Percentiles rank a stretch among this genome's conserved stretches.
Evolutionary conservation across 1,140 invertebrate genomes (phyloP).

Genomic region (Pollicipes pollicipes): DNA sequence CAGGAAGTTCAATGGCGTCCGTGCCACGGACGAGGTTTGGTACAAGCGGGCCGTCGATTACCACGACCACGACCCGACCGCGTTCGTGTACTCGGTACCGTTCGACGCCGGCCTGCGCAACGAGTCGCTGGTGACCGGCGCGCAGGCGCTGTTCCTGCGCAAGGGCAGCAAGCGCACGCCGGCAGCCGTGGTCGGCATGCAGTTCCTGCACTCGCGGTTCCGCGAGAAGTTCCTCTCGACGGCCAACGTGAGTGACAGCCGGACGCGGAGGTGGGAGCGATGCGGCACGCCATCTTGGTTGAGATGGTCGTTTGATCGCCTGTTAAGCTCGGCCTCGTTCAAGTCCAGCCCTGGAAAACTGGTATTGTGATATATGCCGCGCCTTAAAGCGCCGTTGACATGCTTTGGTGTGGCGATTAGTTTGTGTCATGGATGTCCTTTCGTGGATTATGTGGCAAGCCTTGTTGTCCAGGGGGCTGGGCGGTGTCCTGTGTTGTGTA

Average conservation of each 20-base stretch:
- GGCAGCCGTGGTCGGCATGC: slow-evolving; percentile 75
- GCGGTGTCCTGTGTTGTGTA: no score
- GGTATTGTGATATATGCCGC: no score
- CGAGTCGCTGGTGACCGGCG: slow-evolving; percentile 62
- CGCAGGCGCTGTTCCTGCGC: slow-evolving; percentile 71
- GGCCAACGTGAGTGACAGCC: not conserved
- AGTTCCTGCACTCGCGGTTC: slow-evolving; percentile 58
- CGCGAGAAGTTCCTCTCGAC: slow-evolving; percentile 48
- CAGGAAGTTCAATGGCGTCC: slow-evolving; percentile 15
- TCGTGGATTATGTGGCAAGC: no score
- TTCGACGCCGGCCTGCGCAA: slow-evolving; percentile 50
- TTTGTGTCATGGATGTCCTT: no score
- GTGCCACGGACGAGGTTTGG: slow-evolving; percentile 76
- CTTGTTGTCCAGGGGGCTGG: no score
- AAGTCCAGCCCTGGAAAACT: no score
- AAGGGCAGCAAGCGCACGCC: slow-evolving; percentile 57
- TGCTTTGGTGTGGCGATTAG: no score
- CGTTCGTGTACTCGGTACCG: slow-evolving; percentile 80
- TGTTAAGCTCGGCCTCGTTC: no score
- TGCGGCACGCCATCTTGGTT: no score
- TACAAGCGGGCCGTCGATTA: slow-evolving; percentile 84
- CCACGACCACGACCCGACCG: slow-evolving; percentile 61
- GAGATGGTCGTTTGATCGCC: no score
- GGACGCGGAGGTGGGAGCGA: not conserved
- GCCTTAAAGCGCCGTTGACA: no score